Conservation (phyloP, 35 echinoderm and acorn worm species). For the Hemicentrotus pulcherrimus region DNA sequence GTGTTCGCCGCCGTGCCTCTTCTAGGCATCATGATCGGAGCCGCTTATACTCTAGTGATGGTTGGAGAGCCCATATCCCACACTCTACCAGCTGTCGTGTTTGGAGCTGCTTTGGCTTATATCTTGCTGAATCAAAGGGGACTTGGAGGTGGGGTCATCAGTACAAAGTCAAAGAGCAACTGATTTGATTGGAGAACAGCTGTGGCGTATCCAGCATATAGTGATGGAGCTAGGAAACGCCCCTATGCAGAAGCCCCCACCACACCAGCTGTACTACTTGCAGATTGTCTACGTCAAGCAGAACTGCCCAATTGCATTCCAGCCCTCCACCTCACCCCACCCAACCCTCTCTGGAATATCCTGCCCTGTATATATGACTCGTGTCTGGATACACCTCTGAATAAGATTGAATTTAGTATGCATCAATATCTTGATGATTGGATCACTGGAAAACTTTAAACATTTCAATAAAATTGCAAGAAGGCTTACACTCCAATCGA, state of each 20-base stretch:
- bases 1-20: conserved; percentile 60
- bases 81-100: conserved; percentile 28
- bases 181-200: background rate
- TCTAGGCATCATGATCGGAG: conserved; percentile 61
- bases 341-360: too few species aligned
- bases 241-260: background rate
- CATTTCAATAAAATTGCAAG: too few species aligned
- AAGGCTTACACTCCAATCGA: too few species aligned
- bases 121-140: conserved; percentile 17
- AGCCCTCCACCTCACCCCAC: too few species aligned
- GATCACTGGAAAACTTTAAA: too few species aligned
- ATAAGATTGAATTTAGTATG: too few species aligned
- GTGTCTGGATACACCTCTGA: too few species aligned
- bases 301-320: too few species aligned
- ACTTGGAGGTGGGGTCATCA: background rate
- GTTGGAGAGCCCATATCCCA: conserved; percentile 43
- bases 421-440: too few species aligned
- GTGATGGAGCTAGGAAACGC: background rate
- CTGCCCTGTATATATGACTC: too few species aligned
- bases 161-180: conserved; percentile 23
- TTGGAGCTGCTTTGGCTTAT: conserved; percentile 25
- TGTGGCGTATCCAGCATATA: background rate
- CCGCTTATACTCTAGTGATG: conserved; percentile 49
- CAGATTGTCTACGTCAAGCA: too few species aligned
- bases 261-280: too few species aligned